Base-by-base conservation (phyloP, 2,888 invertebrate genomes). In the Pollenia griseotomentosa region DNA sequence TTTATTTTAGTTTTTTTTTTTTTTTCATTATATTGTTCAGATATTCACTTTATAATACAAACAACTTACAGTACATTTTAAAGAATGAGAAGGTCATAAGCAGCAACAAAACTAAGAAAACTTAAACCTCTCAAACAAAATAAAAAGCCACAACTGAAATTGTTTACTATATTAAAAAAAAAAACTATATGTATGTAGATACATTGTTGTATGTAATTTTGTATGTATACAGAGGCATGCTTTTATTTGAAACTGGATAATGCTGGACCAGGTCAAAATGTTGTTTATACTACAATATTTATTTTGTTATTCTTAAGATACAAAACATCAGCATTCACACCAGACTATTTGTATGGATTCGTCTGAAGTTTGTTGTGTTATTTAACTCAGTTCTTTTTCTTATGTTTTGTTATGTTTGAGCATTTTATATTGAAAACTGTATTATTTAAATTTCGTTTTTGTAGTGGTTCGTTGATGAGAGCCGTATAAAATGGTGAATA, bases 241-340 rank as follows among this genome's bases (percentile, higher is more conserved):
- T 55, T 66, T 48, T 53, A 61, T 73, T 63, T 82, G 63, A 78
- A 81, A 78, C 81, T 84, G 83, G 83, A 86, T 86, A 86, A 83
- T 80, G 84, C 87, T 87, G 84, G 87, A 87, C 87, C 87, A 87
- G 87, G 87, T 87, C 87, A 87, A 82, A 84, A 84, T 78, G 83
- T 82, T 82, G 81, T 78, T 78, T 75, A 59, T 74, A 19, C 16
- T 77, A 33, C 33, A 33, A 33, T 51, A 33, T 61, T 66, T 70
- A 12, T 73, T 78, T 42, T 73, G 59, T 44, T 65, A 46, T 78
- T 77, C 61, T 59, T 66, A 61, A 53, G 40, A 42, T 71, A 57
- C 51, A 23, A 59, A 51, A 16, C 11, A 61, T n/a, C 33, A 42
- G 48, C 40, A 44, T n/a, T 51, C 42, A 73, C n/a, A 68, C 12